Evolutionary conservation across 2,797 vertebrate species (phyloP).

Genomic region (Danio kyathit): DNA sequence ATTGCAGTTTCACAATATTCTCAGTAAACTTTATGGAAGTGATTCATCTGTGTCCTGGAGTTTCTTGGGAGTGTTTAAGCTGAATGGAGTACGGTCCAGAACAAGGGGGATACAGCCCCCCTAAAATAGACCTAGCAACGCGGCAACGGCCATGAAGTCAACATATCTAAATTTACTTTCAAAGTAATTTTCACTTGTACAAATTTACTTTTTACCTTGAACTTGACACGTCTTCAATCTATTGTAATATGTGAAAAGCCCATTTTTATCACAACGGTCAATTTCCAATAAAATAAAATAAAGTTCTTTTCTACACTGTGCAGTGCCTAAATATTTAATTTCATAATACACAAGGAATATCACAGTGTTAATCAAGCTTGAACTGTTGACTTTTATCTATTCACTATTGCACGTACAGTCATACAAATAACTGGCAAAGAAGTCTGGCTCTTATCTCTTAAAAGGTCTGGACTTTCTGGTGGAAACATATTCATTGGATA

Average conservation of each 20-base stretch:
- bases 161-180: too few relatives aligned
- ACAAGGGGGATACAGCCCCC: too few relatives aligned
- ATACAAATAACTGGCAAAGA: background rate
- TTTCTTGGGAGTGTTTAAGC: slow-evolving; percentile 36
- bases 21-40: too few relatives aligned
- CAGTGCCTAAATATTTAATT: background rate
- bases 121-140: too few relatives aligned
- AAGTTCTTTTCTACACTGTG: background rate
- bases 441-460: background rate
- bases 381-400: background rate
- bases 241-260: background rate
- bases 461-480: background rate
- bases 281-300: too few relatives aligned
- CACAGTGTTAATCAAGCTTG: too few relatives aligned
- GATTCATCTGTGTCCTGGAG: background rate
- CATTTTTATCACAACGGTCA: too few relatives aligned
- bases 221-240: too few relatives aligned
- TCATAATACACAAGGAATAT: background rate
- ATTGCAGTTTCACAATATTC: too few relatives aligned
- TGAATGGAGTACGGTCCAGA: background rate
- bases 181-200: too few relatives aligned
- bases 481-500: background rate
- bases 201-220: too few relatives aligned
- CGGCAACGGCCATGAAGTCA: too few relatives aligned
- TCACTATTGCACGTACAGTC: background rate